Base-by-base conservation (phyloP, 2,888 invertebrate species). In the Eumacrocentrus americanus region DNA sequence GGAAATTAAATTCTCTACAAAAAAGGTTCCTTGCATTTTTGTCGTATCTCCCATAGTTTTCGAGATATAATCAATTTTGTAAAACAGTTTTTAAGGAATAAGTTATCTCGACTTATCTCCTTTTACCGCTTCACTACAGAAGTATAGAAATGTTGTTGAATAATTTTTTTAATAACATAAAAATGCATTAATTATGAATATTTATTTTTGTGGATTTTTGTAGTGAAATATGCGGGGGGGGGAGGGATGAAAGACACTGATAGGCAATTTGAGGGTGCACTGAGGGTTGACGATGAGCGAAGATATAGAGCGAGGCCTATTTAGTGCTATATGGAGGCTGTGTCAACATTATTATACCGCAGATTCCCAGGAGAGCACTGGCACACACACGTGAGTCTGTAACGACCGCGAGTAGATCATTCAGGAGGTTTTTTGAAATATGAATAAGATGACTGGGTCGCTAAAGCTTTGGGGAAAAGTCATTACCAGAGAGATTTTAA, bases 261-360 rank as follows among this genome's bases (percentile, higher is more conserved):
- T 58, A 57, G 62, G 59, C 62, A 68, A 66, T 60, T 60, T 52
- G 61, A 55, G 58, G 37, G 16, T 51, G 46, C 29, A 20, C 37
- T 51, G 46, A 54, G 46, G 51, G 48, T 40, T 60, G 60, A 57
- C 23, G 54, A 62, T 55, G 59, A 53, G 47, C 38, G 50, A 60
- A 59, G 64, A 67, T 58, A 66, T 62, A 61, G 66, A 64, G 51
- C 61, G 65, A 62, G 65, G 29, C 29, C 65, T 72, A 71, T 76
- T 75, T 72, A 72, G 73, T 70, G 63, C 68, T 53, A 59, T 47
- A 68, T 66, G 68, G 66, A 66, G 71, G 67, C 75, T 77, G 70
- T 76, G 77, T 76, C 76, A 76, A 76, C 76, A 73, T 76, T 76
- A 76, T 76, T 76, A 77, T 74, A 75, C 72, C 71, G 58, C 70